Percentiles rank a stretch among this genome's conserved stretches.
Evolutionary conservation across 2,888 invertebrate species (phyloP).

Genomic region (Gerris lacustris): DNA sequence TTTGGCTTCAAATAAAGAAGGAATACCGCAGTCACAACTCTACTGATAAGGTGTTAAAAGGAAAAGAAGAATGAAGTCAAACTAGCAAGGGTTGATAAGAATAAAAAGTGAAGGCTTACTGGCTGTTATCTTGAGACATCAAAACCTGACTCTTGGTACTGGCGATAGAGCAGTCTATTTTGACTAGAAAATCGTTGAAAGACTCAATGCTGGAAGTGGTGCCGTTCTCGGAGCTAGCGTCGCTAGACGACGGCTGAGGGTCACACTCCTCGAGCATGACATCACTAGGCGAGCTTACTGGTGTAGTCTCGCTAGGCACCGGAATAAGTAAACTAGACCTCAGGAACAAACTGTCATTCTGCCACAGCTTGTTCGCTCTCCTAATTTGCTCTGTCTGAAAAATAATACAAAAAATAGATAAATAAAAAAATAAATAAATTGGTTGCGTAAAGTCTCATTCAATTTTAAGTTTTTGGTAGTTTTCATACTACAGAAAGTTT

Average conservation of each 20-base stretch:
- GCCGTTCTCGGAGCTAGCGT: conserved; percentile 19
- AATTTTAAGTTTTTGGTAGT: too few relatives aligned
- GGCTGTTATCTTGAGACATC: conserved; percentile 63
- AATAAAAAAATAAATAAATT: not conserved
- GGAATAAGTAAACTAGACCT: conserved; percentile 80
- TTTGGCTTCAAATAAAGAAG: too few relatives aligned
- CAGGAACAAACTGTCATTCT: conserved; percentile 84
- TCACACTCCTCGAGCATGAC: conserved; percentile 24
- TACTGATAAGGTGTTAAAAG: too few relatives aligned
- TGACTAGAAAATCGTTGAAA: conserved; percentile 66
- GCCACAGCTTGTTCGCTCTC: conserved; percentile 79
- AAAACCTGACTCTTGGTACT: conserved; percentile 72
- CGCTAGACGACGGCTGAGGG: not conserved
- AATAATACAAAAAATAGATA: conserved; percentile 30
- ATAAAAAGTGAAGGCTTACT: conserved; percentile 49
- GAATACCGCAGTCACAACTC: too few relatives aligned
- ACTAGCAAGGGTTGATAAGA: too few relatives aligned
- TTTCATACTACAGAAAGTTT: too few relatives aligned
- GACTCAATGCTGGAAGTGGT: conserved; percentile 53
- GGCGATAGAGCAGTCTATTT: conserved; percentile 73
- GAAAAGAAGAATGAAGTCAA: too few relatives aligned
- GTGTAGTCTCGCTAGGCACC: conserved; percentile 41
- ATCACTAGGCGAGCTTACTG: conserved; percentile 39
- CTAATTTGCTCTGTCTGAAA: conserved; percentile 87
- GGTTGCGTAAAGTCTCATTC: too few relatives aligned